Conservation (phyloP, 1,140 invertebrate genomes). For the Brachionus manjavacas region DNA sequence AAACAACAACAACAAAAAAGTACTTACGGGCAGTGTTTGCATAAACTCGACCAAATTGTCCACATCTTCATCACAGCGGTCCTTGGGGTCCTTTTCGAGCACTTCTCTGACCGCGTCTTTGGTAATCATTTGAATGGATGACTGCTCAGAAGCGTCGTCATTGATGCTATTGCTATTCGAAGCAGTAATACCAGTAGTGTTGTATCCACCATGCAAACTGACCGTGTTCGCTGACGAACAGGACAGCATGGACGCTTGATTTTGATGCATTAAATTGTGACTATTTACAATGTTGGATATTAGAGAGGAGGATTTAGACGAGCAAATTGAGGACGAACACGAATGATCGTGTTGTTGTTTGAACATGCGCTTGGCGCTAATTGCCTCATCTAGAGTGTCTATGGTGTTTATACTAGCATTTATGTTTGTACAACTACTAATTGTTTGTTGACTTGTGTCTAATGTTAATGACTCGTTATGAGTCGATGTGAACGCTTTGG, state of each 20-base stretch:
- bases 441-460: constrained; percentile 40
- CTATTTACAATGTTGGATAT: not conserved
- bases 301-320: not conserved
- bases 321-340: constrained; percentile 17
- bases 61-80: constrained; percentile 88
- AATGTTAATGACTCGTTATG: constrained; percentile 24
- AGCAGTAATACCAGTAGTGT: constrained; percentile 7
- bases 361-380: not conserved
- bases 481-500: not conserved
- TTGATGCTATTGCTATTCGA: constrained; percentile 35
- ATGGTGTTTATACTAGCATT: constrained; percentile 29
- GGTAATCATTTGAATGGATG: constrained; percentile 19
- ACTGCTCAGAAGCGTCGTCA: constrained; percentile 21
- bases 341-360: constrained; percentile 21
- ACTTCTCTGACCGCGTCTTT: constrained; percentile 91
- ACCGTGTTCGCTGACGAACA: not conserved
- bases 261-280: constrained; percentile 12
- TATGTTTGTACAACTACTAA: constrained; percentile 38
- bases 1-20: not conserved
- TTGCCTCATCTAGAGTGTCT: constrained; percentile 22
- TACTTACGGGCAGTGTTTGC: constrained; percentile 71
- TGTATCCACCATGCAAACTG: not conserved
- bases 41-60: constrained; percentile 92
- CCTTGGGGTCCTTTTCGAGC: constrained; percentile 88
- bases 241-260: not conserved